Evolutionary conservation across 2,113 vertebrate species (phyloP).

Genomic region (Leptobrachium leishanense): DNA sequence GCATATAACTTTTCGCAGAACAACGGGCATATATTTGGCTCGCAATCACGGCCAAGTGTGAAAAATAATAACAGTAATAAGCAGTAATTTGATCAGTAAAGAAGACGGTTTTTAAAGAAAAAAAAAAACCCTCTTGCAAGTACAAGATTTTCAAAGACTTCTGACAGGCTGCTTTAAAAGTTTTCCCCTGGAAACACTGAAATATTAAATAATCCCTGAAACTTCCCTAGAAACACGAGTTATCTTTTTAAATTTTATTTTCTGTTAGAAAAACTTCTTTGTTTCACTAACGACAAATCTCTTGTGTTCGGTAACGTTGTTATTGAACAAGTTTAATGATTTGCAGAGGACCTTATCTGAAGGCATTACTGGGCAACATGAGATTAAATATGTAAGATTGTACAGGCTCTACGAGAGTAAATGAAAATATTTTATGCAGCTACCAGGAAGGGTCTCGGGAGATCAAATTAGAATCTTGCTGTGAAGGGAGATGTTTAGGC

Average conservation of each 20-base stretch:
- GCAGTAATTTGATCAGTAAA: slow-evolving; percentile 43
- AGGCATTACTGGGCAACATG: slow-evolving; percentile 67
- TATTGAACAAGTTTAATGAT: slow-evolving; percentile 82
- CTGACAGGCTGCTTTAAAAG: slow-evolving; percentile 39
- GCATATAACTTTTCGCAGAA: neutral
- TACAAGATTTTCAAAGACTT: slow-evolving; percentile 27
- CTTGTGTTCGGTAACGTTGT: slow-evolving; percentile 73
- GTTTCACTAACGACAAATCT: slow-evolving; percentile 67
- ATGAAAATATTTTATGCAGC: slow-evolving; percentile 78
- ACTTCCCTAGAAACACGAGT: slow-evolving; percentile 64
- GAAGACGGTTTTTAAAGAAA: neutral
- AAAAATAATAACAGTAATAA: slow-evolving; percentile 48
- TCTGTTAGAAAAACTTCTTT: slow-evolving; percentile 68
- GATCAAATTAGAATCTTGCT: slow-evolving; percentile 84
- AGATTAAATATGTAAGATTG: slow-evolving; percentile 75
- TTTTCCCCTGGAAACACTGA: slow-evolving; percentile 50
- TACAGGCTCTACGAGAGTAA: slow-evolving; percentile 69
- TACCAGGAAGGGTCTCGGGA: slow-evolving; percentile 71
- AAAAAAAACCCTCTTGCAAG: slow-evolving; percentile 20
- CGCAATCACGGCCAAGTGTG: slow-evolving; percentile 7
- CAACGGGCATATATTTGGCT: slow-evolving; percentile 34
- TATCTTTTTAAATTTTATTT: slow-evolving; percentile 60
- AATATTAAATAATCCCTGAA: slow-evolving; percentile 63
- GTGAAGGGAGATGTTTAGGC: slow-evolving; percentile 80
- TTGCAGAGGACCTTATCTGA: slow-evolving; percentile 77